These are phyloP conservation scores for Perccottus glenii DNA, from an alignment of 2,113 vertebrate genomes.

Conservation along the genomic window DNA sequence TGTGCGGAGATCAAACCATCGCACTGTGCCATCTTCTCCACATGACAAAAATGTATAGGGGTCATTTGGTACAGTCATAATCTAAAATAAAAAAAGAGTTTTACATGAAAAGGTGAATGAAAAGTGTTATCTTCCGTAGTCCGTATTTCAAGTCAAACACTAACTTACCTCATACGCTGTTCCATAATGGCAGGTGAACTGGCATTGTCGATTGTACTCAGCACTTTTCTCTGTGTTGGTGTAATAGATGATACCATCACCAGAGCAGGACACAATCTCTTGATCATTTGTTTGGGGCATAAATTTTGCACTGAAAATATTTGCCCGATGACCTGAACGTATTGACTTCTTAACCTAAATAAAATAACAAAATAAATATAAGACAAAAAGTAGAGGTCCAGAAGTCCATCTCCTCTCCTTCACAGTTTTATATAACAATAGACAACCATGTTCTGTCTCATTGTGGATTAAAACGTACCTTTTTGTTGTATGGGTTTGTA, in stretches of 20 bases:
- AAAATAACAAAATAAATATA: background rate
- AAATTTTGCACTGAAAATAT: conserved; percentile 99
- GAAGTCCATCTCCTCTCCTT: background rate
- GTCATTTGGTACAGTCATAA: conserved; percentile 98
- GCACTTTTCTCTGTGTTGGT: conserved; percentile 93
- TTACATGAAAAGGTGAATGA: background rate
- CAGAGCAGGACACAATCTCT: conserved; percentile 97
- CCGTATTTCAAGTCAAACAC: background rate
- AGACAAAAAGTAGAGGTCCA: background rate
- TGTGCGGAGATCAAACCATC: conserved; percentile 96
- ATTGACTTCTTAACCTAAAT: conserved; percentile 93
- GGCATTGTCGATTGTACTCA: conserved; percentile 94
- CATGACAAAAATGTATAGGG: conserved; percentile 98
- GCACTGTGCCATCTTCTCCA: conserved; percentile 96
- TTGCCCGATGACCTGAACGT: conserved; percentile 95
- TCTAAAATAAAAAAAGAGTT: conserved; percentile 70
- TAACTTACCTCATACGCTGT: conserved; percentile 93
- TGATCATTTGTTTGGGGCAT: conserved; percentile 95
- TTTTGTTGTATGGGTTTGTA: conserved; percentile 95
- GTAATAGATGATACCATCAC: conserved; percentile 97
- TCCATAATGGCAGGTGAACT: conserved; percentile 98
- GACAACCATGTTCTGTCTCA: background rate
- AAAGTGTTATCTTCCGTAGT: background rate
- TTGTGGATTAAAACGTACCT: conserved; percentile 75
- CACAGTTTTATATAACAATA: background rate